Base-by-base conservation (phyloP, 2,797 vertebrate species). In the Heterohyrax brucei region DNA sequence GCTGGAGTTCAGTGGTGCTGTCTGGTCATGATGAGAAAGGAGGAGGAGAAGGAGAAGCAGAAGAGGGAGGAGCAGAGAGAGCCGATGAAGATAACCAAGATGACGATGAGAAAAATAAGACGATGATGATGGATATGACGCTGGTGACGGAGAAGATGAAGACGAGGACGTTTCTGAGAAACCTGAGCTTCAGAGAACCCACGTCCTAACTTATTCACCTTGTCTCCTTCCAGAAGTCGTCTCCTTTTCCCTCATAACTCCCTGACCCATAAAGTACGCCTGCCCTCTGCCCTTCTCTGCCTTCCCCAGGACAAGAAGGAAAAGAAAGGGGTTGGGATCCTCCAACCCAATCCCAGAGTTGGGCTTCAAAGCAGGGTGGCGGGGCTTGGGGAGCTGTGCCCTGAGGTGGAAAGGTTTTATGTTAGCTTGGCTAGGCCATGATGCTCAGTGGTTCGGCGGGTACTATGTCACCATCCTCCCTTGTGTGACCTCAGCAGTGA, bases 281-380 rank as follows among this genome's bases (percentile, higher is more conserved):
- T 39, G 39, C 39, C 39, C 39, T 39, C 39, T 39, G 39, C 39
- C 39, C 39, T 0, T 16, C 44, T 59, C 28, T 7, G 6, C 10
- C 30, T 48, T 5, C 33, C 50, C 21, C 19, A 3, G 3, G 59
- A 59, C 19, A 18, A 66, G 77, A 39, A 91, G 80, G 19, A 80
- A 75, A 93, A 88, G 56, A 93, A 62, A 19, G 61, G 8, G 10
- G 18, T n/a, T 3, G 33, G 10, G 91, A 82, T 8, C 30, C 64
- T 48, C 33, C 90, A 28, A n/a, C 1, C 4, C 26, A 76, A 22
- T 70, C 56, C 68, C 70, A 84, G 59, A 93, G 88, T 96, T 95
- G 77, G 76, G 79, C 82, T 78, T 95, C 93, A 89, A 66, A 88
- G 79, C 46, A 97, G 28, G 81, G n/a, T 80, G 59, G 56, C 33